These are phyloP conservation scores for Hirtodrosophila alboralis DNA, from an alignment of 2,888 invertebrate species.

Conservation along the genomic window DNA sequence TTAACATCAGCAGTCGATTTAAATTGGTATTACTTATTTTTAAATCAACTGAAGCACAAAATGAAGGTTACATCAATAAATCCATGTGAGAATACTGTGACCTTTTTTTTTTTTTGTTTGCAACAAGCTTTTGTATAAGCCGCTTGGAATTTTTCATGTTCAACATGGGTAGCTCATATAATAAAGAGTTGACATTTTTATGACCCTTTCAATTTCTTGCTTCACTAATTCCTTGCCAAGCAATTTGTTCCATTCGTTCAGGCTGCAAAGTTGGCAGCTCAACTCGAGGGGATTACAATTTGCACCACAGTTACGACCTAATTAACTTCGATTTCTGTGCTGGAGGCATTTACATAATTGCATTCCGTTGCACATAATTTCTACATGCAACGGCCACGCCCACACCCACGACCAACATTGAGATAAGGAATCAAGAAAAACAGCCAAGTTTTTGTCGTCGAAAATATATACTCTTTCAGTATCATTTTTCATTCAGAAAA, in stretches of 20 bases:
- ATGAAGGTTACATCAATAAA: slow-evolving; percentile 43
- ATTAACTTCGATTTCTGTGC: slow-evolving; percentile 73
- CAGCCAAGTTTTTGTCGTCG: no score
- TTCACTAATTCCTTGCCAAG: slow-evolving; percentile 59
- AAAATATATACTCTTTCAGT: no score
- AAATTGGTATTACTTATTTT: slow-evolving; percentile 17
- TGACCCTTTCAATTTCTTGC: slow-evolving; percentile 59
- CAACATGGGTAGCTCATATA: slow-evolving; percentile 35
- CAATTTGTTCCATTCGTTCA: slow-evolving; percentile 48
- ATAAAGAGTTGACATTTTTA: slow-evolving; percentile 59
- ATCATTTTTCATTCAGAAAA: no score
- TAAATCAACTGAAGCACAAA: slow-evolving; percentile 13
- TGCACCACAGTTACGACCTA: slow-evolving; percentile 70
- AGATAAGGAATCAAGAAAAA: no score
- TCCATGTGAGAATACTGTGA: slow-evolving; percentile 21
- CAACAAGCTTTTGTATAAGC: slow-evolving; percentile 20
- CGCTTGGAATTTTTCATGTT: slow-evolving; percentile 38
- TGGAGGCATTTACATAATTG: slow-evolving; percentile 76
- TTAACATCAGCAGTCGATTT: slow-evolving; percentile 7
- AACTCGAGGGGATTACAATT: slow-evolving; percentile 49
- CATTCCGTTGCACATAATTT: slow-evolving; percentile 66
- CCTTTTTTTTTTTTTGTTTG: slow-evolving; percentile 12
- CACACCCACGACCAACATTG: slow-evolving; percentile 18
- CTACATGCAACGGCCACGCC: slow-evolving; percentile 43
- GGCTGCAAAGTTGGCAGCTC: slow-evolving; percentile 8